Evolutionary conservation across 2,797 vertebrate species (phyloP).

Genomic region (Peromyscus melanophrys): DNA sequence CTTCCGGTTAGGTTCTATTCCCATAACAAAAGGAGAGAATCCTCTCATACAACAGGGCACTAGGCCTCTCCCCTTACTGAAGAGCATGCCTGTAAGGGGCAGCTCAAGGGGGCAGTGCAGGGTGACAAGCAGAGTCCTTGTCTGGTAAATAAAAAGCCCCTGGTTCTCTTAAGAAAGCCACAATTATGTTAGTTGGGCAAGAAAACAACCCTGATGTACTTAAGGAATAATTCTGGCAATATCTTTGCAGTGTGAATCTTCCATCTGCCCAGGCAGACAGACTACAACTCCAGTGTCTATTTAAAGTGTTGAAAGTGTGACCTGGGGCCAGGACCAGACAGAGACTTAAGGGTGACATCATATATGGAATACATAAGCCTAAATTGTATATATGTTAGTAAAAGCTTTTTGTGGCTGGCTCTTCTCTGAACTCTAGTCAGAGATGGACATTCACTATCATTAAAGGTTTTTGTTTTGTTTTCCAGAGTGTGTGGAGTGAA

Average conservation of each 20-base stretch:
- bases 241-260: not conserved
- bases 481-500: not conserved
- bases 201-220: not conserved
- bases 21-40: not conserved
- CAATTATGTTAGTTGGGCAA: not conserved
- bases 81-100: not conserved
- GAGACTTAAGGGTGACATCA: not conserved
- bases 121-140: not conserved
- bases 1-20: not conserved
- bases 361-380: not conserved
- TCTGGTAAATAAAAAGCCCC: not conserved
- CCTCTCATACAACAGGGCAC: not conserved
- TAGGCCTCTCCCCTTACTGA: too few relatives aligned
- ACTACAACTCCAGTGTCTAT: not conserved
- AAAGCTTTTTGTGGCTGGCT: not conserved
- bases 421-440: not conserved
- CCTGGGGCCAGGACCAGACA: not conserved
- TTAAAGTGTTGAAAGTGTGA: not conserved
- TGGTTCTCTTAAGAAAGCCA: not conserved
- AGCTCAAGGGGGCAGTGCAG: not conserved
- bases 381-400: not conserved
- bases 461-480: not conserved
- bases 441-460: not conserved
- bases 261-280: not conserved
- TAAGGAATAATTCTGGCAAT: not conserved